phyloP scores from a whole-genome alignment of 2,797 vertebrate species.

The Sarcoramphus papa region DNA sequence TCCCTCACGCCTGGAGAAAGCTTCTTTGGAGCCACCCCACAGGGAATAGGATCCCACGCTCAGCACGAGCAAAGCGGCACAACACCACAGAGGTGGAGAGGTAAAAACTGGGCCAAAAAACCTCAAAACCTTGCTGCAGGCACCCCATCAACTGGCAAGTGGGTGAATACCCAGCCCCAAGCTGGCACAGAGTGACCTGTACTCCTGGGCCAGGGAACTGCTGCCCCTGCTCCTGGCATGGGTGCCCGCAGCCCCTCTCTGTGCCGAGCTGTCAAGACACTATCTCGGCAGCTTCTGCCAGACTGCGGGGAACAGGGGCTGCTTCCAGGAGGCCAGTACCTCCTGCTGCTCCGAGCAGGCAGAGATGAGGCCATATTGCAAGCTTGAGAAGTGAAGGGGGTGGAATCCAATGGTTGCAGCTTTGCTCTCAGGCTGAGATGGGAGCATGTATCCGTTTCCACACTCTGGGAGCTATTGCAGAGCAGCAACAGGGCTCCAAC shows the following conservation, averaged over 20 bases:
- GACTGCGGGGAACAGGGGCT: accelerated
- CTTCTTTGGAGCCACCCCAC: background rate
- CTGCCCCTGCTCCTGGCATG: background rate
- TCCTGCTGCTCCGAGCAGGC: background rate
- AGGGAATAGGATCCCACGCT: accelerated
- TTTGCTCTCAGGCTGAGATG: background rate
- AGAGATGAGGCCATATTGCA: background rate
- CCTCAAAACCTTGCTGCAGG: background rate
- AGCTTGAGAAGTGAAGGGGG: no score
- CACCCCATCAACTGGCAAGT: background rate
- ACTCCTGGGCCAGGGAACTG: background rate
- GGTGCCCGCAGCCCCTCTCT: background rate
- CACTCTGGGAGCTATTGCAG: background rate
- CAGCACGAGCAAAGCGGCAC: accelerated
- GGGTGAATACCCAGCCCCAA: background rate
- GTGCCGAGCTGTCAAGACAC: accelerated
- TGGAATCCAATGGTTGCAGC: background rate
- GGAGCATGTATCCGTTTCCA: accelerated
- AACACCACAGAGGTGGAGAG: accelerated
- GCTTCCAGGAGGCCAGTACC: background rate
- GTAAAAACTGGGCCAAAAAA: background rate
- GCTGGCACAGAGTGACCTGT: background rate
- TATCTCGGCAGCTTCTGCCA: background rate
- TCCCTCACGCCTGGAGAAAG: background rate
- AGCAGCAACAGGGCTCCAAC: background rate